phyloP scores from a whole-genome alignment of 1,140 invertebrate genomes.

The Tenebrio molitor region DNA sequence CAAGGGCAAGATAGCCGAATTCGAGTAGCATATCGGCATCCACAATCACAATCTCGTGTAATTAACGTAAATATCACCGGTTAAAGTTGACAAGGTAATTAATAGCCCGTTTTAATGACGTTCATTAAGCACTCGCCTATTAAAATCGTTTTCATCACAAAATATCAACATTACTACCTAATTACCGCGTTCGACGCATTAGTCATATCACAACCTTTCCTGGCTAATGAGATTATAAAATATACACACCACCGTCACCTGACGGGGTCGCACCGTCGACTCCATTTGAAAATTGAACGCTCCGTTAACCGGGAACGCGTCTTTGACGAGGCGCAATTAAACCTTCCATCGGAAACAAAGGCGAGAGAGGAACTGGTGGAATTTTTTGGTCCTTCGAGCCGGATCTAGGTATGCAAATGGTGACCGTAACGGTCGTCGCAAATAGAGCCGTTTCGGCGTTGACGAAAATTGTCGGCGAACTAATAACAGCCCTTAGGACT shows the following conservation, averaged over 20 bases:
- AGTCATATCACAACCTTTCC: conserved; percentile 32
- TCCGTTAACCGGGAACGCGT: background rate
- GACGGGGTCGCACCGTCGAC: background rate
- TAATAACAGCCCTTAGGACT: conserved; percentile 34
- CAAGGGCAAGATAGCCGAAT: background rate
- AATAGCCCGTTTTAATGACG: conserved; percentile 34
- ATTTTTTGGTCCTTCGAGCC: conserved; percentile 10
- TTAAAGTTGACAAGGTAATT: conserved; percentile 39
- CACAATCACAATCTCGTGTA: conserved; percentile 16
- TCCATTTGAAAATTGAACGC: too few relatives aligned
- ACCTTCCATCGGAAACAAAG: background rate
- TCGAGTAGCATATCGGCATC: background rate
- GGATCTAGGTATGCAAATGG: conserved; percentile 16
- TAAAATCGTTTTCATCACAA: conserved; percentile 37
- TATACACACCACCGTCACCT: background rate
- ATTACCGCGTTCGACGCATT: conserved; percentile 32
- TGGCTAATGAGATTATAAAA: conserved; percentile 35
- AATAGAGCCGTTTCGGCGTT: conserved; percentile 30
- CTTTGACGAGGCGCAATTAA: conserved; percentile 15
- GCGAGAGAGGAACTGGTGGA: background rate
- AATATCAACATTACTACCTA: conserved; percentile 38
- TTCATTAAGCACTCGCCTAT: conserved; percentile 34
- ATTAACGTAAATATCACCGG: conserved; percentile 32
- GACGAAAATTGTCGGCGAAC: conserved; percentile 26
- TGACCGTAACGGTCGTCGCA: conserved; percentile 2